A percentile compares a stretch with the other conserved stretches of the same genome.
Evolutionary conservation across 2,113 vertebrate genomes (phyloP).

Genomic region (Rhabdornis inornatus): DNA sequence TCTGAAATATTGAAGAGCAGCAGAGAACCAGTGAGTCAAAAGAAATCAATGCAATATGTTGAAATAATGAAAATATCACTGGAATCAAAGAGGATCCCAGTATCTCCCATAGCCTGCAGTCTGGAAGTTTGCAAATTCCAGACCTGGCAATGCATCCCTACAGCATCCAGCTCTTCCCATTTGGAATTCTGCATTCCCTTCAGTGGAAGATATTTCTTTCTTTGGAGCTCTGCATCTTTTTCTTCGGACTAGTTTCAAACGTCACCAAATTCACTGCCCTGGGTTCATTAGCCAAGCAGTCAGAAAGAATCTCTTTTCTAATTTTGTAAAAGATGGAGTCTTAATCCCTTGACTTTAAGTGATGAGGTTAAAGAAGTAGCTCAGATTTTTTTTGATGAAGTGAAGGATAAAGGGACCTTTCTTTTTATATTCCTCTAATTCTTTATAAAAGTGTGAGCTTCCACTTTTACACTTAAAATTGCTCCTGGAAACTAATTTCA

Average conservation of each 20-base stretch:
- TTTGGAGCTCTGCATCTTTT: neutral
- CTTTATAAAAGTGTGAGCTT: neutral
- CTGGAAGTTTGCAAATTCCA: neutral
- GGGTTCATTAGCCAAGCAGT: neutral
- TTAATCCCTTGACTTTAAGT: neutral
- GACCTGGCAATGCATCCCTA: fast-evolving
- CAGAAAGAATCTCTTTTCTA: neutral
- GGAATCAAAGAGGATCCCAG: neutral
- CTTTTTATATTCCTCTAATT: neutral
- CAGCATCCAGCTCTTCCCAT: neutral
- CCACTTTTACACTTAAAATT: neutral
- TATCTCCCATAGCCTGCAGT: neutral
- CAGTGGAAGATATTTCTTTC: neutral
- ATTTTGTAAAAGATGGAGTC: neutral
- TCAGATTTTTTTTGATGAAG: neutral
- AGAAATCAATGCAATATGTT: neutral
- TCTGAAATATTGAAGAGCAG: neutral
- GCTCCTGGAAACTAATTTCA: neutral
- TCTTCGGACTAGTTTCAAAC: neutral
- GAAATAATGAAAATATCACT: neutral
- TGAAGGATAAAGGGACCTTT: neutral
- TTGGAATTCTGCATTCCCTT: neutral
- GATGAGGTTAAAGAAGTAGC: neutral
- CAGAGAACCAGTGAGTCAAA: neutral
- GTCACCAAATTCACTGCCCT: fast-evolving